These are phyloP conservation scores for Rambutsinella grinnellia DNA, from an alignment of 2,888 invertebrate species.

Conservation along the genomic window DNA sequence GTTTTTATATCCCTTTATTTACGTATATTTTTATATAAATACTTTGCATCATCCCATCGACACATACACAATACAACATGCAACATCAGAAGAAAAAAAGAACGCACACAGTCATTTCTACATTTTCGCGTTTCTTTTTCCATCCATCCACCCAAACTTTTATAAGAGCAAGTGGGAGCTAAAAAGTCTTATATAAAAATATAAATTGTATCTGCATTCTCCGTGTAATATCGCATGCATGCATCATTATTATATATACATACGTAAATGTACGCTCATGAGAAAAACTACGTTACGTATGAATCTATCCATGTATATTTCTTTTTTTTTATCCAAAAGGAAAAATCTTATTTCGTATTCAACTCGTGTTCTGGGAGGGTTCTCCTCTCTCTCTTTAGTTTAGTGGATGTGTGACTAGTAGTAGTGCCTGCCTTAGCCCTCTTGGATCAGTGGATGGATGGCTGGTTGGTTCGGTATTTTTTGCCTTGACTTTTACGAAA, in stretches of 20 bases:
- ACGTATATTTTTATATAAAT: neutral
- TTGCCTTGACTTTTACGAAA: slow-evolving; percentile 44
- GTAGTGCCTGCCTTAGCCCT: slow-evolving; percentile 1
- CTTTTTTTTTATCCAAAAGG: slow-evolving; percentile 56
- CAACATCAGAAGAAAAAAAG: slow-evolving; percentile 7
- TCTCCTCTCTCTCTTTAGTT: slow-evolving; percentile 37
- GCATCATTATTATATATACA: slow-evolving; percentile 9
- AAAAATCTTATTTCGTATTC: slow-evolving; percentile 61
- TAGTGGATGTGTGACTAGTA: slow-evolving; percentile 4
- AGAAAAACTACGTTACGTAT: slow-evolving; percentile 21
- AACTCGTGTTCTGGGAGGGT: slow-evolving; percentile 58
- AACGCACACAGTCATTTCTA: slow-evolving; percentile 12
- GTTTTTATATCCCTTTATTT: slow-evolving; percentile 19
- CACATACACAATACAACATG: slow-evolving; percentile 28
- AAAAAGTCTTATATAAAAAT: too few species aligned
- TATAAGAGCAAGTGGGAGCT: neutral
- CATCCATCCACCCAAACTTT: neutral
- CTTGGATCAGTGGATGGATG: slow-evolving; percentile 46
- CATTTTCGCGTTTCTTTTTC: slow-evolving; percentile 17
- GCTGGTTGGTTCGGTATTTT: slow-evolving; percentile 11
- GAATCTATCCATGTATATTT: slow-evolving; percentile 1
- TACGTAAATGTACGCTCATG: slow-evolving; percentile 8
- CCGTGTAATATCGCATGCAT: slow-evolving; percentile 23
- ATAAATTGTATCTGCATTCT: slow-evolving; percentile 23
- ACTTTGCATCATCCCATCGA: slow-evolving; percentile 21